Evolutionary conservation across 2,888 invertebrate species (phyloP), one percentile per base, ranked within the genome.

Genomic region (Melanargia galathea): DNA sequence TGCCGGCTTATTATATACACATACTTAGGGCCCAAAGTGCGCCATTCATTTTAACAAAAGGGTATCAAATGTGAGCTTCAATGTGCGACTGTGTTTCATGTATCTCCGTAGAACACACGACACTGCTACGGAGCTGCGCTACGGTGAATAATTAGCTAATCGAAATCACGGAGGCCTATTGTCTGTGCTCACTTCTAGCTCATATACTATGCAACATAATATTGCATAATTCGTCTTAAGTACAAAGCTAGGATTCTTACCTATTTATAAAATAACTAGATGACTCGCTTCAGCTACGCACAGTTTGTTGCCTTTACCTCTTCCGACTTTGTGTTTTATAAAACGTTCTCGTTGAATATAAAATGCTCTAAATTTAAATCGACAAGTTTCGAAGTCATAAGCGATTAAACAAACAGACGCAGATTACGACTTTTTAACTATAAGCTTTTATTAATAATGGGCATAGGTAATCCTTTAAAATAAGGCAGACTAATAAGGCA

Each of bases 61-160:
- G 40, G 11, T 43, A 56, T 55, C 22, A 11, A 30, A 38, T 54
- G 20, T n/a, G 13, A 30, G 40, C 24, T 56, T 16, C 22, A 43
- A 8, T 16, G 7, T 22, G 24, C 10, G 6, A 43, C 43, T 22
- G 54, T 13, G 43, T 30, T 43, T 43, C 43, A 43, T 18, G 18
- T 55, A 55, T 56, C 51, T 18, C 16, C 43, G 43, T 43, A 43
- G 26, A 56, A 56, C 56, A 56, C 51, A 2, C 22, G 26, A 43
- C 38, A 38, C 38, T 43, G 56, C 13, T 43, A 38, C n/a, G 22
- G 38, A 1, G n/a, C 26, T 56, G 24, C 56, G 18, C 43, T 56
- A 43, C 18, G 43, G 43, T 43, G 56, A 26, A 56, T 56, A 56
- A 56, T 56, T 56, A 56, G 43, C 26, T 56, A 56, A 56, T 56